Evolutionary conservation across 2,113 vertebrate species (phyloP).

Genomic region (Otocyon megalotis): DNA sequence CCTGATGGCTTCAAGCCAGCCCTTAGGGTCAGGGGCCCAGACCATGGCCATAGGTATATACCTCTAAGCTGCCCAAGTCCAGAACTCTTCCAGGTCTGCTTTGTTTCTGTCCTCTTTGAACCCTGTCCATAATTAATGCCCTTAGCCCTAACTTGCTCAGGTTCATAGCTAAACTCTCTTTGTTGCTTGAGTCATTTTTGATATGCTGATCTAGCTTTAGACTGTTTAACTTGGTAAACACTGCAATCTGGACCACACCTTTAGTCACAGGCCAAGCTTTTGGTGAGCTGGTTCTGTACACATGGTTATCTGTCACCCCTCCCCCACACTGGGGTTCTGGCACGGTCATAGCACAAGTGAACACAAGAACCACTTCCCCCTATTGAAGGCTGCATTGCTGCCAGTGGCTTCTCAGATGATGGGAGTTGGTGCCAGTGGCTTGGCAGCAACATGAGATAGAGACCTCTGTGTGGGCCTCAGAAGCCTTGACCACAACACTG

Average conservation of each 20-base stretch:
- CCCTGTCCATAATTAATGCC: constrained; percentile 15
- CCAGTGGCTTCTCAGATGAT: constrained; percentile 37
- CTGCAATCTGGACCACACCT: constrained; percentile 35
- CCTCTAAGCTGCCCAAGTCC: constrained; percentile 10
- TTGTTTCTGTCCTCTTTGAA: constrained; percentile 58
- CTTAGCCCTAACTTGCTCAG: constrained; percentile 33
- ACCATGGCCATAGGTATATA: background rate
- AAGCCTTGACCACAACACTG: background rate
- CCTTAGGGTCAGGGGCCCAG: background rate
- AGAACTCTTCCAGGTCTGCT: background rate
- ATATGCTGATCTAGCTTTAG: constrained; percentile 40
- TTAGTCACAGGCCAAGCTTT: constrained; percentile 26
- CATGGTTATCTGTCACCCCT: background rate
- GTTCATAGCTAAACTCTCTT: constrained; percentile 49
- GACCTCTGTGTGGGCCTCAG: background rate
- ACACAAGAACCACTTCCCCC: background rate
- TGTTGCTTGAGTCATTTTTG: constrained; percentile 45
- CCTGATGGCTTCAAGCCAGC: background rate
- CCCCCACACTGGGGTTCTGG: background rate
- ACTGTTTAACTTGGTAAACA: constrained; percentile 62
- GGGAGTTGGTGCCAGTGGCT: background rate
- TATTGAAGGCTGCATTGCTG: background rate
- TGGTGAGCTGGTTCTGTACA: background rate
- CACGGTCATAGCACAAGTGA: background rate
- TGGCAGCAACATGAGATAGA: background rate